A percentile compares a stretch with the other conserved stretches of the same genome.
These are phyloP conservation scores for Pseudochirops corinnae DNA, from an alignment of 2,797 vertebrate genomes.

Conservation along the genomic window DNA sequence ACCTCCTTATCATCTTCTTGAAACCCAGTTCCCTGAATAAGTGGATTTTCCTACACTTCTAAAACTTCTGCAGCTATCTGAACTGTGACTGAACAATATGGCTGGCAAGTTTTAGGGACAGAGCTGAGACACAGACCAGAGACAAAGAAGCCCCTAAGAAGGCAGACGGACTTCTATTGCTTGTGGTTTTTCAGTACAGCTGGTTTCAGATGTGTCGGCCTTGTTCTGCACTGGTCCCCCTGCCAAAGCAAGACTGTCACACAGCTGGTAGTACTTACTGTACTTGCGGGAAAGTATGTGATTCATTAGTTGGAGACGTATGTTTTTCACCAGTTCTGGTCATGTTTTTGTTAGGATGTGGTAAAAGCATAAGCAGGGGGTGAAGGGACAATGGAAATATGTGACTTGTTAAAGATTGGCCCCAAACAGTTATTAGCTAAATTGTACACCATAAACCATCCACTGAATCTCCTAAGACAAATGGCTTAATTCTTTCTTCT, in stretches of 20 bases:
- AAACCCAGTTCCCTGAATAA: conserved; percentile 81
- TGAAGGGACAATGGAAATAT: conserved; percentile 91
- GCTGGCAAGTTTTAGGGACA: conserved; percentile 91
- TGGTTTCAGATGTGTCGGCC: conserved; percentile 96
- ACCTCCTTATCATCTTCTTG: conserved; percentile 80
- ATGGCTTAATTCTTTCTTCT: conserved; percentile 89
- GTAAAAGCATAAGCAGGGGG: conserved; percentile 99
- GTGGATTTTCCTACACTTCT: conserved; percentile 69
- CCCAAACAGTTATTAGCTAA: conserved; percentile 89
- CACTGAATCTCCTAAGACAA: conserved; percentile 89
- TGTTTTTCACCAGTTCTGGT: conserved; percentile 98
- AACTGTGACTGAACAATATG: conserved; percentile 96
- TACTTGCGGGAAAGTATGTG: conserved; percentile 97
- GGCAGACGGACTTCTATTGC: conserved; percentile 94
- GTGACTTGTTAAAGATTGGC: conserved; percentile 94
- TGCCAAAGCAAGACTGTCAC: conserved; percentile 94
- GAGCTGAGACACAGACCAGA: conserved; percentile 87
- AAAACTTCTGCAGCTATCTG: conserved; percentile 92
- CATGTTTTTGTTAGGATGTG: conserved; percentile 99
- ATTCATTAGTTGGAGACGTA: conserved; percentile 98
- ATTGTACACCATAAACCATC: conserved; percentile 83
- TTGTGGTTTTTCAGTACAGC: conserved; percentile 94
- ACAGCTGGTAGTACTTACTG: conserved; percentile 99
- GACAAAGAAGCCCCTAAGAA: conserved; percentile 94
- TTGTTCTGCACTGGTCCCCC: conserved; percentile 87